These are phyloP conservation scores for Hipposideros armiger DNA, from an alignment of 2,113 vertebrate genomes.

Conservation along the genomic window DNA sequence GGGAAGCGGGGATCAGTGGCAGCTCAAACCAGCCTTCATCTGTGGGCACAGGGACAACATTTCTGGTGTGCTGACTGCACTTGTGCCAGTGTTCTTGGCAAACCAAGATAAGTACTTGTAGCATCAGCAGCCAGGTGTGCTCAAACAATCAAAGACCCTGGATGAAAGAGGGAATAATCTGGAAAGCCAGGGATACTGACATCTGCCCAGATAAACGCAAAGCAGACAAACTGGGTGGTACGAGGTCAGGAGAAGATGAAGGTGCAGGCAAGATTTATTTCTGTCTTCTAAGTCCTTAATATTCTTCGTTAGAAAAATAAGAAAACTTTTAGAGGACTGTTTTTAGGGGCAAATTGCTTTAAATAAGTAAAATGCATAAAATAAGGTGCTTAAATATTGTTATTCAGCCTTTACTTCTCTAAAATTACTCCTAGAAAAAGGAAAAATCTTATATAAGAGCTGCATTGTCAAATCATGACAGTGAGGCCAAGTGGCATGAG, in stretches of 20 bases:
- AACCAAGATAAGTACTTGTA: background rate
- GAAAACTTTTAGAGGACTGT: background rate
- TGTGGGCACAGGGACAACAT: rapidly evolving
- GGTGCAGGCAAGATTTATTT: background rate
- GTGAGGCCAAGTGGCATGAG: background rate
- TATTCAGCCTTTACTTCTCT: background rate
- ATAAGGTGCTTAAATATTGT: background rate
- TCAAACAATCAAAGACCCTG: background rate
- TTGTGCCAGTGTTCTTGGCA: background rate
- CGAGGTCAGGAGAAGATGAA: background rate
- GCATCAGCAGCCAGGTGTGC: no score
- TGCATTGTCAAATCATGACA: background rate
- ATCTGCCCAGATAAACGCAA: background rate
- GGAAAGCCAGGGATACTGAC: background rate
- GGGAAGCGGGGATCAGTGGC: background rate
- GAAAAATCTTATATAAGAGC: background rate
- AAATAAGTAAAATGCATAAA: background rate
- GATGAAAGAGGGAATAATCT: background rate
- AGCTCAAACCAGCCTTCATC: background rate
- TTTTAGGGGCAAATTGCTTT: background rate
- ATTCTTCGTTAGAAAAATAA: background rate
- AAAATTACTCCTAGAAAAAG: background rate
- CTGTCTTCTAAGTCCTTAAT: background rate
- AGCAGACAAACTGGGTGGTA: background rate
- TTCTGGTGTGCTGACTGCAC: background rate